Evolutionary conservation across 1,140 invertebrate species (phyloP).

Genomic region (Triops cancriformis): DNA sequence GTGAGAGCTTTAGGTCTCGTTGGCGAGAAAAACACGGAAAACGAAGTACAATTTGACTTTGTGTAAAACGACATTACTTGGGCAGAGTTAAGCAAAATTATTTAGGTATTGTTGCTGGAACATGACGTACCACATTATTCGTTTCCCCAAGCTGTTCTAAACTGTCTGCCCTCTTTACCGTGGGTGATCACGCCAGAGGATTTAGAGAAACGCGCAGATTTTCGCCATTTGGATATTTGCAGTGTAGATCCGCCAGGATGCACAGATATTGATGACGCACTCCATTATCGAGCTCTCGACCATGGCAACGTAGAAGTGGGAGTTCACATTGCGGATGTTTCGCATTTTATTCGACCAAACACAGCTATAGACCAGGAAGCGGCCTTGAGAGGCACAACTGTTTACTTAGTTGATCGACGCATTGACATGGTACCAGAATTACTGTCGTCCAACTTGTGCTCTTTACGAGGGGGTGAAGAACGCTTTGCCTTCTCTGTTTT

Average conservation of each 20-base stretch:
- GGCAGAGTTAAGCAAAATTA: not conserved
- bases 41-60: conserved; percentile 58
- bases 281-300: conserved; percentile 72
- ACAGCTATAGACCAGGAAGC: conserved; percentile 83
- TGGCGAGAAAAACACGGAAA: conserved; percentile 85
- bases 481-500: conserved; percentile 88
- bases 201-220: conserved; percentile 64
- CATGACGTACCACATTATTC: conserved; percentile 93
- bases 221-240: conserved; percentile 78
- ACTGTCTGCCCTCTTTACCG: conserved; percentile 79
- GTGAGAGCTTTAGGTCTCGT: conserved; percentile 71
- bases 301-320: conserved; percentile 76
- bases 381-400: conserved; percentile 71
- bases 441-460: conserved; percentile 87
- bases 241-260: conserved; percentile 98
- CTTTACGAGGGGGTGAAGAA: conserved; percentile 69
- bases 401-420: conserved; percentile 79
- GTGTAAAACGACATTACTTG: not conserved
- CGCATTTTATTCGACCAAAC: conserved; percentile 81
- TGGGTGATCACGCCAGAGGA: conserved; percentile 74
- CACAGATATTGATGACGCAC: conserved; percentile 97
- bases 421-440: conserved; percentile 87
- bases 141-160: conserved; percentile 89
- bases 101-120: conserved; percentile 69
- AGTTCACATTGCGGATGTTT: conserved; percentile 93